phyloP scores from a whole-genome alignment of 2,113 vertebrate species.

The Mus musculus region GRCm39 chr10:105039501-105040000 shows the following conservation, averaged over 20 bases:
- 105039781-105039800: background rate
- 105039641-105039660: constrained; percentile 30
- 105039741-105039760: background rate
- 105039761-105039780: background rate
- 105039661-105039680: background rate
- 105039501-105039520: constrained; percentile 70
- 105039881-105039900: background rate
- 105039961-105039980: background rate
- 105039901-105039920: background rate
- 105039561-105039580: background rate
- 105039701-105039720: background rate
- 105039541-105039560: constrained; percentile 52
- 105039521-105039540: constrained; percentile 64
- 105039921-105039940: background rate
- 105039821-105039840: background rate
- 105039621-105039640: constrained; percentile 18
- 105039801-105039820: background rate
- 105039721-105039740: background rate
- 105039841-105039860: constrained; percentile 18
- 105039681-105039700: background rate
- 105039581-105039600: background rate
- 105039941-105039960: background rate
- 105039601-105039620: constrained; percentile 6
- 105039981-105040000: background rate
- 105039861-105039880: background rate